Percentiles rank a stretch among this genome's conserved stretches.
Conservation (phyloP, 23 tunicate genomes). For the Botrylloides violaceus region DNA sequence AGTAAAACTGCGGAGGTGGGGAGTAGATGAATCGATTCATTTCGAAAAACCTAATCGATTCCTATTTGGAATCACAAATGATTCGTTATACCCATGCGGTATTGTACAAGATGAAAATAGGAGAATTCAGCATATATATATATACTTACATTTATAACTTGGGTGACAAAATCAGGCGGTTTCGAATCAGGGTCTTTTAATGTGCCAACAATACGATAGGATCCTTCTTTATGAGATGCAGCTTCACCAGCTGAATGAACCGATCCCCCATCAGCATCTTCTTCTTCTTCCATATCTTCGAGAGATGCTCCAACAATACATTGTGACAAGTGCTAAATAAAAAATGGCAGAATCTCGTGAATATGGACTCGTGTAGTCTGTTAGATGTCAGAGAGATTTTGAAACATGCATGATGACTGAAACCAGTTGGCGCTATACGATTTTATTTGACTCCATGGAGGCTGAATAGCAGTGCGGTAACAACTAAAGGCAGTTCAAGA, state of each 20-base stretch:
- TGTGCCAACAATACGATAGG: constrained; percentile 84
- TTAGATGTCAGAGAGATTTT: not conserved
- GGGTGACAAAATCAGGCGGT: constrained; percentile 64
- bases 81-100: too few relatives aligned
- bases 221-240: constrained; percentile 68
- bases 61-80: too few relatives aligned
- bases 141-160: constrained; percentile 64
- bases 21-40: too few relatives aligned
- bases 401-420: not conserved
- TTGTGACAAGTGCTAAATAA: constrained; percentile 53
- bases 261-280: constrained; percentile 77
- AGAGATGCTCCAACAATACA: constrained; percentile 81
- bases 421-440: not conserved
- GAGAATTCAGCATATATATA: not conserved
- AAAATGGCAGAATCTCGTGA: not conserved
- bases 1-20: too few relatives aligned
- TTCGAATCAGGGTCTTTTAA: constrained; percentile 70
- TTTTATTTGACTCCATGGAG: too few relatives aligned
- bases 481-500: too few relatives aligned
- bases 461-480: too few relatives aligned
- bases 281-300: constrained; percentile 67
- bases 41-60: too few relatives aligned
- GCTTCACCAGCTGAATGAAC: constrained; percentile 43
- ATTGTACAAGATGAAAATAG: too few relatives aligned
- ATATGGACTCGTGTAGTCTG: too few relatives aligned